A percentile compares a stretch with the other conserved stretches of the same genome.
Conservation (phyloP, 2,888 invertebrate species). For the Molorchus minor region DNA sequence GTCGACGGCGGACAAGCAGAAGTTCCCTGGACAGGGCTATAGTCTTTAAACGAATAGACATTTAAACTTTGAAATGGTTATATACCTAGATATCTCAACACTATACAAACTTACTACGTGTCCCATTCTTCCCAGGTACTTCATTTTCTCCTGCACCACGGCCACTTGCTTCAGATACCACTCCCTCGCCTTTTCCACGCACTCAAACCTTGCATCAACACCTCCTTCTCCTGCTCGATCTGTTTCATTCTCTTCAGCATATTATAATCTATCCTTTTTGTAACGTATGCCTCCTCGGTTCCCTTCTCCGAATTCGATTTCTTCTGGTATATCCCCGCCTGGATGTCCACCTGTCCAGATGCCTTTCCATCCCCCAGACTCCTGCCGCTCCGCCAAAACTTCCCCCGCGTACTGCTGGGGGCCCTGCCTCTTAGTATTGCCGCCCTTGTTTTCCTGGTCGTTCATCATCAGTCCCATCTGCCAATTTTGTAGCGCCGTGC, state of each 20-base stretch:
- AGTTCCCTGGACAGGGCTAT: too few species aligned
- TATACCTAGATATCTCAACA: too few species aligned
- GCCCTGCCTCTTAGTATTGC: conserved; percentile 56
- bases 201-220: conserved; percentile 85
- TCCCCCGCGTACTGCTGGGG: conserved; percentile 61
- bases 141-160: conserved; percentile 85
- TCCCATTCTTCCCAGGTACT: conserved; percentile 82
- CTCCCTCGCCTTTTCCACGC: conserved; percentile 89
- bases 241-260: conserved; percentile 94
- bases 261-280: conserved; percentile 95
- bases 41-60: too few species aligned
- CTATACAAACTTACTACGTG: conserved; percentile 75
- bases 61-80: too few species aligned
- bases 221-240: conserved; percentile 92
- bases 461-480: conserved; percentile 75
- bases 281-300: conserved; percentile 81
- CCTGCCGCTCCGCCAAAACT: conserved; percentile 63
- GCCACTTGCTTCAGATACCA: conserved; percentile 88
- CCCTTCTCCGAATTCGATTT: conserved; percentile 73
- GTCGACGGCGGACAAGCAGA: too few species aligned
- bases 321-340: conserved; percentile 66
- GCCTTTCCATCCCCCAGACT: conserved; percentile 76
- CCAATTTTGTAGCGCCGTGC: conserved; percentile 80
- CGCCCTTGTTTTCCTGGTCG: conserved; percentile 63
- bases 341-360: too few species aligned